Evolutionary conservation across 2,113 vertebrate genomes (phyloP).

Genomic region (Marcusenius ussheri): DNA sequence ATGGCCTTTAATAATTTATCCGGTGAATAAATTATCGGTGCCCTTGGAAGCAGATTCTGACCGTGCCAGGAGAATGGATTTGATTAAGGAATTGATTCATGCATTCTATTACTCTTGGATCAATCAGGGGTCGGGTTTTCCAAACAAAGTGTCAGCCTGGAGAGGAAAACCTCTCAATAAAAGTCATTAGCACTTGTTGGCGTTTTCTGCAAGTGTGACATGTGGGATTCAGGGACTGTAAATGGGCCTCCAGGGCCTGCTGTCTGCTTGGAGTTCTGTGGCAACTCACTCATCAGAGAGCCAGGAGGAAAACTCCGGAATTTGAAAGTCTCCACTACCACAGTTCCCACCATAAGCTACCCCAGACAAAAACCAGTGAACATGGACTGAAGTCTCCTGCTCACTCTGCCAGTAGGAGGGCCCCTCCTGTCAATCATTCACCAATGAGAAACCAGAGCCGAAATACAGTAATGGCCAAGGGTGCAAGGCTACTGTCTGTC

Average conservation of each 20-base stretch:
- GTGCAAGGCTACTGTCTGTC: background rate
- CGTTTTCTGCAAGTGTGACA: background rate
- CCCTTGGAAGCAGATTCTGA: background rate
- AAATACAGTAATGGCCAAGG: background rate
- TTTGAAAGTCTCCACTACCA: background rate
- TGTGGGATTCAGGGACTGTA: background rate
- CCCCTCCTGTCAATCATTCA: background rate
- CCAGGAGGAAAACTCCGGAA: background rate
- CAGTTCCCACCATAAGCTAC: background rate
- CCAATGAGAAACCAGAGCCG: background rate
- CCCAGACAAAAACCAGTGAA: background rate
- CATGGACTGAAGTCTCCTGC: background rate
- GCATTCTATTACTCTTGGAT: background rate
- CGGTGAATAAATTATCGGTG: background rate
- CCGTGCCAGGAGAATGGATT: background rate
- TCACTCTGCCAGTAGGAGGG: background rate
- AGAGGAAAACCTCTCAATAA: background rate
- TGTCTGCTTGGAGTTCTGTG: background rate
- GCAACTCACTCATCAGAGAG: background rate
- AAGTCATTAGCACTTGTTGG: background rate
- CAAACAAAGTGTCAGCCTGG: background rate
- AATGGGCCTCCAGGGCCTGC: background rate
- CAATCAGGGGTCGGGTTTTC: background rate
- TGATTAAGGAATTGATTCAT: constrained; percentile 11
- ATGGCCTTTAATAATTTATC: constrained; percentile 4